Evolutionary conservation across 2,888 invertebrate genomes (phyloP).

Genomic region (Andrena marginata): DNA sequence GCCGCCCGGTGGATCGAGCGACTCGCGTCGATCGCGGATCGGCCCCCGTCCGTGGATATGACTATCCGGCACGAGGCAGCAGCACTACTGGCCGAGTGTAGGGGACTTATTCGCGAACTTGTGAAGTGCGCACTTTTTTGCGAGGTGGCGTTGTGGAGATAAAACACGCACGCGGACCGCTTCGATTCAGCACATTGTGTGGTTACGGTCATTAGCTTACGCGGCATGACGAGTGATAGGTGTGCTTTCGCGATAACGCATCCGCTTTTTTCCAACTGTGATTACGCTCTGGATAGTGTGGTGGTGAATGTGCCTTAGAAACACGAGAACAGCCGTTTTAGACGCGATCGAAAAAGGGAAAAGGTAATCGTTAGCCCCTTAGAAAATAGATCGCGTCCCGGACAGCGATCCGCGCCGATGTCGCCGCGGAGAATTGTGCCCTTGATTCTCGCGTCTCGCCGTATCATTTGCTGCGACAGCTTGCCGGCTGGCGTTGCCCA

Average conservation of each 20-base stretch:
- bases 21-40: conserved; percentile 45
- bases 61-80: conserved; percentile 59
- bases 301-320: conserved; percentile 72
- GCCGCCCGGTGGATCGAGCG: neutral
- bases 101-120: conserved; percentile 62
- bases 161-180: conserved; percentile 61
- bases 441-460: neutral
- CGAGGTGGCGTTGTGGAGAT: conserved; percentile 74
- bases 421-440: neutral
- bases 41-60: conserved; percentile 49
- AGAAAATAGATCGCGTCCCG: neutral
- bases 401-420: neutral
- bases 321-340: conserved; percentile 50
- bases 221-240: conserved; percentile 77
- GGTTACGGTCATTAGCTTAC: conserved; percentile 75
- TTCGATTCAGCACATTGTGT: conserved; percentile 72
- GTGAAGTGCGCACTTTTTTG: conserved; percentile 72
- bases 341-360: conserved; percentile 54
- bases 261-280: conserved; percentile 66
- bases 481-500: too few species aligned
- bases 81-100: conserved; percentile 63
- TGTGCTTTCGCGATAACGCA: conserved; percentile 77
- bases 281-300: conserved; percentile 64
- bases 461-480: neutral
- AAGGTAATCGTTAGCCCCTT: conserved; percentile 52